Percentiles rank a stretch among this genome's conserved stretches.
phyloP scores from a whole-genome alignment of 1,140 invertebrate genomes.

The Nephotettix cincticeps region DNA sequence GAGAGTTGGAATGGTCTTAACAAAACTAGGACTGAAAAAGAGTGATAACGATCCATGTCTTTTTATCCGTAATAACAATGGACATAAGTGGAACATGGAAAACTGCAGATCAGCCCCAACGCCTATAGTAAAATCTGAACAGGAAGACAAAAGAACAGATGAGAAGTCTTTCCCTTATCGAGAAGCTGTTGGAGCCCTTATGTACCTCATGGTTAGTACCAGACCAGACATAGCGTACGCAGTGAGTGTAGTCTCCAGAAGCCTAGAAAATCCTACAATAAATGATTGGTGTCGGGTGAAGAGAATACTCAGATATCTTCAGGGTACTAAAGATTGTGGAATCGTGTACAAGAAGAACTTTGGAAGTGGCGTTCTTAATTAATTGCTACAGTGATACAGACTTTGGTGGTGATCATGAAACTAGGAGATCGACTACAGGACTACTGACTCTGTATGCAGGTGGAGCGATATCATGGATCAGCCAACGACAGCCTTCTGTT shows the following conservation, averaged over 20 bases:
- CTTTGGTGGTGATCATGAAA: too few relatives aligned
- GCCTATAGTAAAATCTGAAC: neutral
- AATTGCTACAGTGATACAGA: too few relatives aligned
- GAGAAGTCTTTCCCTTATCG: constrained; percentile 33
- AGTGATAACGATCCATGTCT: too few relatives aligned
- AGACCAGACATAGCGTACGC: constrained; percentile 46
- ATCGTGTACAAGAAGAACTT: neutral
- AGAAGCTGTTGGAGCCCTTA: too few relatives aligned
- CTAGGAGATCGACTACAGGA: neutral
- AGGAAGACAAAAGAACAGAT: neutral
- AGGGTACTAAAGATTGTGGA: neutral
- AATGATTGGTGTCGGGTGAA: neutral
- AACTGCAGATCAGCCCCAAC: too few relatives aligned
- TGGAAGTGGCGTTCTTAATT: too few relatives aligned
- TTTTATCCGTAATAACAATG: too few relatives aligned
- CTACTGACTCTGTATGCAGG: neutral
- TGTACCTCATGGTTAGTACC: constrained; percentile 42
- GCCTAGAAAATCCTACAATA: neutral
- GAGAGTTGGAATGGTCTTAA: too few relatives aligned
- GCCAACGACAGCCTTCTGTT: neutral
- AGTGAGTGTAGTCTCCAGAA: constrained; percentile 32
- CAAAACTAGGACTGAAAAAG: too few relatives aligned
- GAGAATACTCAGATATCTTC: neutral
- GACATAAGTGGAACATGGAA: too few relatives aligned
- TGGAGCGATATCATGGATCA: neutral